These are phyloP conservation scores for Melospiza melodia DNA, from an alignment of 2,113 vertebrate species.

Conservation along the genomic window DNA sequence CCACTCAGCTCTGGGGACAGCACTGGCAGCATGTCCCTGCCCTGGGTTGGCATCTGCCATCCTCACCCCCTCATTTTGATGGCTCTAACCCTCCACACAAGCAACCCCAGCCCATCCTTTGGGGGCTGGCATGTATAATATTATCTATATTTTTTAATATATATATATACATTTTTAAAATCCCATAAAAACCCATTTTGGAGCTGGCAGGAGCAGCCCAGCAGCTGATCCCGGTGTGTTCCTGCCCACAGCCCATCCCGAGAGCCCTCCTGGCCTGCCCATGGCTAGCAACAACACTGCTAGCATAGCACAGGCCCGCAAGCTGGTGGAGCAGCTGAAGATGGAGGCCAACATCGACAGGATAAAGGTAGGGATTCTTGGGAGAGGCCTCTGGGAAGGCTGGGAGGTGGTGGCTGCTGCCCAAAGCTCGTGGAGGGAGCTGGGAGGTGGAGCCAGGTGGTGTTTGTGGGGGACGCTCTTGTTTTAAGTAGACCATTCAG, in stretches of 20 bases:
- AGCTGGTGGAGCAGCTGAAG: conserved; percentile 99
- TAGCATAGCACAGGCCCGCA: conserved; percentile 95
- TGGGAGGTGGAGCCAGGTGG: accelerated
- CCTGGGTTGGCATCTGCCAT: not conserved
- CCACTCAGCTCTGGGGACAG: accelerated
- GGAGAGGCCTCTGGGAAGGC: not conserved
- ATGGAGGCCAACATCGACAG: conserved; percentile 99
- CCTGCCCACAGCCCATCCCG: conserved; percentile 22
- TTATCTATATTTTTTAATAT: too few relatives aligned
- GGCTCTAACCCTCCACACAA: accelerated
- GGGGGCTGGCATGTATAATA: not conserved
- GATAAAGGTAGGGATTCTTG: conserved; percentile 86
- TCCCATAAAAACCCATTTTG: too few relatives aligned
- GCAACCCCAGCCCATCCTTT: accelerated
- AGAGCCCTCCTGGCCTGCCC: not conserved
- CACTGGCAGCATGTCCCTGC: accelerated
- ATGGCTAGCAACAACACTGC: conserved; percentile 99
- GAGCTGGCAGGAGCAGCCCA: not conserved
- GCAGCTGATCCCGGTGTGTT: not conserved
- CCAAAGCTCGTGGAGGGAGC: accelerated
- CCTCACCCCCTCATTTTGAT: accelerated
- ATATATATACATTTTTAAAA: too few relatives aligned
- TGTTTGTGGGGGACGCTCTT: not conserved
- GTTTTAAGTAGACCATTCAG: too few relatives aligned
- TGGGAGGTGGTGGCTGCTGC: not conserved